A percentile compares a stretch with the other conserved stretches of the same genome.
Evolutionary conservation across 2,113 vertebrate genomes (phyloP).

Genomic region (Muntiacus muntjak): DNA sequence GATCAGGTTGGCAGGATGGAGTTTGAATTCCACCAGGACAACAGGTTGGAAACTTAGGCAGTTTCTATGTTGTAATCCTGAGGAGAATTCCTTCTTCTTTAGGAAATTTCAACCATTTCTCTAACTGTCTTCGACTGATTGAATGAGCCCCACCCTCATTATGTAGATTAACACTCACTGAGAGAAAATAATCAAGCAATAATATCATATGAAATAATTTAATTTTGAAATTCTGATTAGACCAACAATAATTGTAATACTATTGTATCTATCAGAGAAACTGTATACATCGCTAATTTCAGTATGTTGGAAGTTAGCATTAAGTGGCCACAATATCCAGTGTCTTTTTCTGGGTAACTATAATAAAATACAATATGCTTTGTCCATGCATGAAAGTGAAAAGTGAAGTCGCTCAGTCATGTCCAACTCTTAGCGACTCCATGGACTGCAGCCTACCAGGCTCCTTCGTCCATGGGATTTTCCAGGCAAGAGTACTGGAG

Average conservation of each 20-base stretch:
- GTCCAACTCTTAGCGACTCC: too few relatives aligned
- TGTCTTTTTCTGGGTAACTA: background rate
- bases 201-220: background rate
- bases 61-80: background rate
- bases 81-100: background rate
- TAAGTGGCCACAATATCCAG: background rate
- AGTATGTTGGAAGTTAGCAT: background rate
- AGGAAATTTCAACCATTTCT: background rate
- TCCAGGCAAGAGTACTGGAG: too few relatives aligned
- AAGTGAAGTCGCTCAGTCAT: too few relatives aligned
- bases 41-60: background rate
- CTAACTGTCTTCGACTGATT: background rate
- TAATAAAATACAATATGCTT: background rate
- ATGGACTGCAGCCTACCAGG: too few relatives aligned
- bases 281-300: background rate
- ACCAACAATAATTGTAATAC: background rate
- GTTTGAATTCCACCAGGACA: background rate
- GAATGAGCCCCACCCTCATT: background rate
- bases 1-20: background rate
- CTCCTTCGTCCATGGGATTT: too few relatives aligned
- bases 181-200: background rate
- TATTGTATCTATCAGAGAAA: background rate
- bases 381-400: background rate
- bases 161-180: background rate
- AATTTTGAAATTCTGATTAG: background rate